Percentiles rank a stretch among this genome's conserved stretches.
Evolutionary conservation across 2,797 vertebrate genomes (phyloP).

Genomic region (Lates japonicus): DNA sequence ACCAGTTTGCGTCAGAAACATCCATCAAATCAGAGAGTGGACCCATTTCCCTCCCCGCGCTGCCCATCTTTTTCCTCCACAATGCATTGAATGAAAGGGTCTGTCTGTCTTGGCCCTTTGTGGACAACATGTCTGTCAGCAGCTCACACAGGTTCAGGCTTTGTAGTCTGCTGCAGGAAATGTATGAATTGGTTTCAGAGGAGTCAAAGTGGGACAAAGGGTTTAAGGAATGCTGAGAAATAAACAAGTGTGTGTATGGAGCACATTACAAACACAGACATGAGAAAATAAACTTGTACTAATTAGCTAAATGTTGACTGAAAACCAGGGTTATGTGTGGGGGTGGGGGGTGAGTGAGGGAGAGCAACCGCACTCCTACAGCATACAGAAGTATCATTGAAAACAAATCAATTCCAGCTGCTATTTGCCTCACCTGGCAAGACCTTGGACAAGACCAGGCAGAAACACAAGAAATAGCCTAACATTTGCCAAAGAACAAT

Average conservation of each 20-base stretch:
- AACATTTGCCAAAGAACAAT: constrained; percentile 22
- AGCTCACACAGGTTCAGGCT: constrained; percentile 46
- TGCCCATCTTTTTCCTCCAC: constrained; percentile 43
- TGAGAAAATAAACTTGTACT: constrained; percentile 17
- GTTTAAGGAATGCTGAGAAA: constrained; percentile 31
- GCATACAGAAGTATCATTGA: constrained; percentile 44
- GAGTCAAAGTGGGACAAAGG: constrained; percentile 53
- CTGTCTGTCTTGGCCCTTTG: constrained; percentile 49
- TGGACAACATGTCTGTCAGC: constrained; percentile 60
- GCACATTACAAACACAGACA: constrained; percentile 16
- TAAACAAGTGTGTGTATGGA: constrained; percentile 29
- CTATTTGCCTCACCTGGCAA: constrained; percentile 38
- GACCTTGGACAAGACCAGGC: constrained; percentile 27
- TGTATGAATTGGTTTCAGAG: constrained; percentile 47
- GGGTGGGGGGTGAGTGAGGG: background rate
- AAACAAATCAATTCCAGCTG: constrained; percentile 54
- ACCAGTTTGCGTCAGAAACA: constrained; percentile 65
- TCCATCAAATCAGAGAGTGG: constrained; percentile 66
- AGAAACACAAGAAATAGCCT: constrained; percentile 1
- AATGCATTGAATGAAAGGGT: constrained; percentile 50
- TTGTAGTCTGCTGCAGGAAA: constrained; percentile 63
- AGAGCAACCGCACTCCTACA: constrained; percentile 20
- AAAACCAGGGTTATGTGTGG: constrained; percentile 7
- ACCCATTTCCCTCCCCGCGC: constrained; percentile 33
- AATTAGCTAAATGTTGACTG: constrained; percentile 28